phyloP scores from a whole-genome alignment of 2,888 invertebrate species.

The Allolobophora icterica region DNA sequence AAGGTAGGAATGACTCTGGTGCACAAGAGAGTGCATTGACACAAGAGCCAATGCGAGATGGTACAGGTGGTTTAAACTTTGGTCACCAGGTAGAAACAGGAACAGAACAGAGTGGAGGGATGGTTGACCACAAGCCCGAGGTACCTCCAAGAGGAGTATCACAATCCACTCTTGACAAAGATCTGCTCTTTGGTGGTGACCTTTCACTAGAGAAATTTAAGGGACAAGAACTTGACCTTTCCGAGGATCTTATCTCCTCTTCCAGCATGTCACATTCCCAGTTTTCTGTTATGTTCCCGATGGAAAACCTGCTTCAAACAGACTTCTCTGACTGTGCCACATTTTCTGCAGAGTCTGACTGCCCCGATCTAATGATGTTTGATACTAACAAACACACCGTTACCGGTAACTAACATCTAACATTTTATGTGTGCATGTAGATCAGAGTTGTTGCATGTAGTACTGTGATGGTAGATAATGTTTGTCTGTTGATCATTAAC shows the following conservation, averaged over 20 bases:
- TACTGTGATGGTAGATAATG: neutral
- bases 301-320: neutral
- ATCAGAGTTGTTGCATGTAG: neutral
- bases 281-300: constrained; percentile 17
- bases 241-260: neutral
- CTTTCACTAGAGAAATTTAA: neutral
- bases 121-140: neutral
- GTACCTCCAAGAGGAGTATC: too few relatives aligned
- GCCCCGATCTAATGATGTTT: neutral
- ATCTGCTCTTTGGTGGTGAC: constrained; percentile 17
- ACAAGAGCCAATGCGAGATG: neutral
- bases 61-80: neutral
- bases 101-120: neutral
- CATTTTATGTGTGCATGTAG: neutral
- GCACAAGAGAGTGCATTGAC: neutral
- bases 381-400: neutral
- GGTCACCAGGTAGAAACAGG: neutral
- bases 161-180: neutral
- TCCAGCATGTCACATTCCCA: neutral
- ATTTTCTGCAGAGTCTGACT: neutral
- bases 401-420: neutral
- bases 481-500: neutral
- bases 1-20: neutral
- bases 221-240: neutral
- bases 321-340: neutral